Base-by-base conservation (phyloP, 2,113 vertebrate species). In the Merops nubicus region DNA sequence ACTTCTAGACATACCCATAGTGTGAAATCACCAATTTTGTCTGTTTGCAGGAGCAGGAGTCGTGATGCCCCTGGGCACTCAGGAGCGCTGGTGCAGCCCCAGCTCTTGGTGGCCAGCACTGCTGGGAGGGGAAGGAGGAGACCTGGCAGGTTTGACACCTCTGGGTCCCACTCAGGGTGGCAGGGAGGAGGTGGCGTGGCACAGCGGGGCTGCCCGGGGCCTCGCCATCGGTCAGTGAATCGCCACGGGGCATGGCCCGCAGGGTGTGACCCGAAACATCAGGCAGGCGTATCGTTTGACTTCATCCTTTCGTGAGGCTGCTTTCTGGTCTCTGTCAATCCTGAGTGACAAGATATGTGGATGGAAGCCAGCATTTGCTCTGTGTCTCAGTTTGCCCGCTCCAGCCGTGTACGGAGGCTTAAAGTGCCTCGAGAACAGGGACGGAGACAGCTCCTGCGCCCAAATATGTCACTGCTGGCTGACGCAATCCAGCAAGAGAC, bases 381-480 rank as follows among this genome's bases (percentile, higher is more conserved):
- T 0, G 0, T 54, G 93, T 96, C 95, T 97, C 92, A 67, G 70
- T 94, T 91, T 89, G 79, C 75, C 63, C 1, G 0, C n/a, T 80
- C 54, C 75, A 81, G 72, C 64, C 50, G 0, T 1, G 14, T 26
- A 76, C 0, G 2, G 65, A 76, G 80, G 85, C 91, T 95, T 94
- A 93, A 85, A 94, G 82, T 3, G 25, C 79, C 87, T 48, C 45
- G 75, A 79, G 95, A 93, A 9, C 63, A 26, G 64, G 73, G 65
- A 79, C 69, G 51, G 89, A 74, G 73, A 82, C 88, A 77, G 82
- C 40, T 75, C 77, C 78, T 2, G 8, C 64, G 86, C 89, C 89
- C 64, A 96, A 96, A 93, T 96, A 96, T 96, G 96, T 93, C 95
- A 85, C 89, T 88, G 86, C 90, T 76, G 77, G 70, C 90, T 95